Conservation (phyloP, 1,140 invertebrate genomes). For the Drosophila pruinosa region DNA sequence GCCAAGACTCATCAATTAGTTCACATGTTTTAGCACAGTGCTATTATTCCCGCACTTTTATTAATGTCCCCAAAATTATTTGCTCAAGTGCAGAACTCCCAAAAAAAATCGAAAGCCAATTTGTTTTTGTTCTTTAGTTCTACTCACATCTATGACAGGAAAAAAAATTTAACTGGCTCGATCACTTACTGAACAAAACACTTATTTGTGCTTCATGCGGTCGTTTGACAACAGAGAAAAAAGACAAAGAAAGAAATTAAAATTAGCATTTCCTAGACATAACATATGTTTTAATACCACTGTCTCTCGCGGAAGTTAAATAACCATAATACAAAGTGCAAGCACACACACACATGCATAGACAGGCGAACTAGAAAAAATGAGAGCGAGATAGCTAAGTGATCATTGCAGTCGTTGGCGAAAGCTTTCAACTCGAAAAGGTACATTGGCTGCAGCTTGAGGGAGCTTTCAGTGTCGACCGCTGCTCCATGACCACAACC, state of each 20-base stretch:
- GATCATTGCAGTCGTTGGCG: background rate
- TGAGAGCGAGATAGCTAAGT: background rate
- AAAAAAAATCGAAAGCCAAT: background rate
- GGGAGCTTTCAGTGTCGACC: background rate
- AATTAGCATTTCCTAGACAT: conserved; percentile 13
- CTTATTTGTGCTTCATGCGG: no score
- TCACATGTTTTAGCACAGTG: background rate
- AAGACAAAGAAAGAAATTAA: background rate
- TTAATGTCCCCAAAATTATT: background rate
- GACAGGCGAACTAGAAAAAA: background rate
- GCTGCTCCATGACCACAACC: conserved; percentile 52
- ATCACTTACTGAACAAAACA: no score
- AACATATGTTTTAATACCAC: conserved; percentile 12
- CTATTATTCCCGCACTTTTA: background rate
- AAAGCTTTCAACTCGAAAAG: conserved; percentile 4
- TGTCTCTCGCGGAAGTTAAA: conserved; percentile 17
- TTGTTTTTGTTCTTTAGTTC: no score
- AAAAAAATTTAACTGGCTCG: no score
- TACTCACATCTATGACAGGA: no score
- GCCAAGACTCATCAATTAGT: background rate
- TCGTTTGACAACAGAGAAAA: no score
- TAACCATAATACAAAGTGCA: conserved; percentile 19
- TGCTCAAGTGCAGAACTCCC: conserved; percentile 6
- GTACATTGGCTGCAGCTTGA: background rate
- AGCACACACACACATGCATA: background rate